Evolutionary conservation across 2,797 vertebrate genomes (phyloP), one percentile per base, ranked within the genome.

Genomic region (Neosilurus hyrtlii): DNA sequence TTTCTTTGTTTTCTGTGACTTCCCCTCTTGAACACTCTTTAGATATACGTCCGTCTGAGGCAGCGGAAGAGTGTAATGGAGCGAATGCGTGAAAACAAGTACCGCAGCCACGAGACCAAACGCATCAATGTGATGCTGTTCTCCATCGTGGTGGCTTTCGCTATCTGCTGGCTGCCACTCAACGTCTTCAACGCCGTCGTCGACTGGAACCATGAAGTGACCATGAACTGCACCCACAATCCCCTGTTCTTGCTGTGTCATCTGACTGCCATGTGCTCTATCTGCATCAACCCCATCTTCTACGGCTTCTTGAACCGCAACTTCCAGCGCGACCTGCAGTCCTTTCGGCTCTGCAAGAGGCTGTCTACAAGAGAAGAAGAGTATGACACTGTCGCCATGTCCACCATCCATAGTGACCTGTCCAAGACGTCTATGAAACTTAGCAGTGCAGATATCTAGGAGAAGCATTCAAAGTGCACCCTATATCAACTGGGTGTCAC

Each of bases 261-360:
- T 88, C 93, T 96, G 84, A 95, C 94, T 0, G 96, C 95, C 20
- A 96, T 96, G 96, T 95, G 95, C 74, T 96, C 95, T 12, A 95
- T 95, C 57, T 96, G 95, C 1, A 94, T 96, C 84, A 96, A 96
- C 87, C 96, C 96, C 2, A 92, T 96, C 82, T 96, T 96, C 91
- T 96, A 96, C 0, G 96, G 96, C 24, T 96, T 96, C 88, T 93
- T 96, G 67, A 96, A 96, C 89, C 96, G 95, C 88, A 96, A 96
- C 86, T 96, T 96, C 87, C 95, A 96, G 91, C 93, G 94, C 43
- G 95, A 96, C 84, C 88, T 96, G 86, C 94, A 95, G 61, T 93
- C 95, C 68, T 96, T 96, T 86, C 94, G 93, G 72, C 94, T 96
- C 81, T 96, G 96, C 87, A 92, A 96, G 88, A 84, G 79, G n/a